Base-by-base conservation (phyloP, 23 tunicate species). In the Aplidium turbinatum region DNA sequence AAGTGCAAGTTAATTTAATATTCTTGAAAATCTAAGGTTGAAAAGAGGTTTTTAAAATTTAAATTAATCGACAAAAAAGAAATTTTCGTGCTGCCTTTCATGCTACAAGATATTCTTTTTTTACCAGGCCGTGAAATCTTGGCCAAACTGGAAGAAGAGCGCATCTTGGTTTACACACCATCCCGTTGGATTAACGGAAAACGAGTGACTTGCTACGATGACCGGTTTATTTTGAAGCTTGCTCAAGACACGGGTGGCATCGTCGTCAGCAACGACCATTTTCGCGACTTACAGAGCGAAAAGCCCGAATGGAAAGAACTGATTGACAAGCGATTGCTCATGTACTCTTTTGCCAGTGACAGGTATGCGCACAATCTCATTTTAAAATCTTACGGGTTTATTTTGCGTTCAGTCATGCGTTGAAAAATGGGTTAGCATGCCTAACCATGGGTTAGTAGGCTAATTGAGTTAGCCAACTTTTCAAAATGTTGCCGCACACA, bases 121-220 rank as follows among this genome's bases (percentile, higher is more conserved):
- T n/a, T 22, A 11, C 16, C 72, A 83, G 89, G 76, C 50, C 82
- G 82, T 20, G 89, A 90, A 64, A 83, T 90, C 40, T 64, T 90
- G 48, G 74, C 70, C 24, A 63, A 83, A 65, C 55, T 90, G 2
- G 90, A 90, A 39, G 60, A 68, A 29, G 97, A 90, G 38, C 70
- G 78, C 25, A 90, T 90, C 21, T 11, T 90, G 20, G 97, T 90
- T 13, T 90, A 79, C 72, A 90, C 97, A 0, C 97, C 97, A 6
- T 90, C 97, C 24, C 63, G 97, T 57, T 66, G 62, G 25, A 87
- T 90, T 61, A 83, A 78, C 77, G 97, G 97, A 0, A 80, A 76
- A 63, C 68, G 97, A 26, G 87, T 90, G n/a, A 90, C 97, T 6
- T 90, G 97, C 45, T 90, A 90, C 72, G 97, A 90, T 55, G 97